A percentile compares a stretch with the other conserved stretches of the same genome.
These are phyloP conservation scores for Meloidogyne chitwoodi DNA, from an alignment of 1,140 invertebrate genomes.

Conservation along the genomic window DNA sequence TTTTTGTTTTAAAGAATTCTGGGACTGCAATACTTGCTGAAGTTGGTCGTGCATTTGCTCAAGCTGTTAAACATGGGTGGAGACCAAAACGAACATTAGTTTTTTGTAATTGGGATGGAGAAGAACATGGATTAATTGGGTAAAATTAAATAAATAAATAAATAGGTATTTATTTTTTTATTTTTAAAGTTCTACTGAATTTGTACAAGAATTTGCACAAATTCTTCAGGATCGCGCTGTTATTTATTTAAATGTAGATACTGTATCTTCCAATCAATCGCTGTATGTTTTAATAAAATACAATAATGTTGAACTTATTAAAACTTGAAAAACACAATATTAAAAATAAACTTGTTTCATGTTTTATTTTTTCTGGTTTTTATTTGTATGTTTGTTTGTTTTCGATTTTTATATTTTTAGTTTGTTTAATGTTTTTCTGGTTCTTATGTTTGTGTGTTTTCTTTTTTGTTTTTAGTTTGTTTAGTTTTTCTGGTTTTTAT, in stretches of 20 bases:
- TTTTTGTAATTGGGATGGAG: slow-evolving; percentile 65
- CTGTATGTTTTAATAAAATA: slow-evolving; percentile 30
- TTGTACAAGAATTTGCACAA: slow-evolving; percentile 51
- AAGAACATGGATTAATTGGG: slow-evolving; percentile 60
- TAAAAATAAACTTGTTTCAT: too few species aligned
- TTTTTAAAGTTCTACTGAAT: slow-evolving; percentile 60
- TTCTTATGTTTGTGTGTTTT: too few species aligned
- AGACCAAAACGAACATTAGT: slow-evolving; percentile 62
- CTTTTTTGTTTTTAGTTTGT: too few species aligned
- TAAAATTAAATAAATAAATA: too few species aligned
- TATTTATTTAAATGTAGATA: slow-evolving; percentile 55
- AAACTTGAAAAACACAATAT: too few species aligned
- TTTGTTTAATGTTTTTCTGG: too few species aligned
- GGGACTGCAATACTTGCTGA: slow-evolving; percentile 65
- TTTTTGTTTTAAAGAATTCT: slow-evolving; percentile 26
- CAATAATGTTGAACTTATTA: background rate
- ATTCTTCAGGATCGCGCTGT: slow-evolving; percentile 46
- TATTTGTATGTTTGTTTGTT: too few species aligned
- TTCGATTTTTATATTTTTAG: too few species aligned
- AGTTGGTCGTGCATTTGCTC: slow-evolving; percentile 63
- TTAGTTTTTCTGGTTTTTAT: too few species aligned
- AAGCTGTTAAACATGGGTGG: slow-evolving; percentile 59
- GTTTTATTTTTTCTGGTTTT: too few species aligned
- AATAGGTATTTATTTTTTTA: background rate
- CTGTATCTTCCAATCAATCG: slow-evolving; percentile 43